Evolutionary conservation across 1,140 invertebrate species (phyloP), one percentile per base, ranked within the genome.

Genomic region (Thrips palmi): DNA sequence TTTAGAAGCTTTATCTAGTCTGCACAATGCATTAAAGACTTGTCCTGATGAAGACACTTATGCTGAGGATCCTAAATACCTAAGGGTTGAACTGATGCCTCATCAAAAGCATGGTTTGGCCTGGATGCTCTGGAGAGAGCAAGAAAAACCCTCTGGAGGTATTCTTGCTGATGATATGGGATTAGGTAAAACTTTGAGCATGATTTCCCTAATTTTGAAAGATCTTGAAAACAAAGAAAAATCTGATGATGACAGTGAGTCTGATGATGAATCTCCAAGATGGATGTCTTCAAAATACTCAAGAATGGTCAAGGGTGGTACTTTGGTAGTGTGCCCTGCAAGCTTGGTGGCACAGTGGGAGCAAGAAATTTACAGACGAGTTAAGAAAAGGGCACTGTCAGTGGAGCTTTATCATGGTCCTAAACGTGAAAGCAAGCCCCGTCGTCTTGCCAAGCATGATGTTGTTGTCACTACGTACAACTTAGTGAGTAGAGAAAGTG

Each of bases 81-180:
- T 92, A 1, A 68, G 60, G 45, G 63, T 81, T 1, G 15, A 55
- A 15, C 58, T 97, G 2, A 83, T 93, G 81, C 56, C 65, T 2
- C 88, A 96, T 62, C 92, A 96, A 55, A 66, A 71, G 46, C 71
- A 82, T 48, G 89, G 84, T 2, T 57, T 96, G 0, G 68, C 77
- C 8, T 97, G 91, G 89, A 59, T 96, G 37, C 42, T 68, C 1
- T 96, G 87, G 86, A 59, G 91, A 31, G 91, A 96, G 58, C 62
- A 61, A 4, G 78, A 91, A 55, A 65, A 67, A 44, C 87, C 88
- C 1, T 51, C 68, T 27, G 88, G 86, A 6, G 88, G 87, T 2
- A 74, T 85, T 25, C 56, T 80, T 25, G 87, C 87, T 35, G 89
- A 94, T 63, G 89, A 94, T 53, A 96, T 96, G 89, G 91, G 91